phyloP scores from a whole-genome alignment of 1,140 invertebrate genomes.

The Zaprionus lachaisei region DNA sequence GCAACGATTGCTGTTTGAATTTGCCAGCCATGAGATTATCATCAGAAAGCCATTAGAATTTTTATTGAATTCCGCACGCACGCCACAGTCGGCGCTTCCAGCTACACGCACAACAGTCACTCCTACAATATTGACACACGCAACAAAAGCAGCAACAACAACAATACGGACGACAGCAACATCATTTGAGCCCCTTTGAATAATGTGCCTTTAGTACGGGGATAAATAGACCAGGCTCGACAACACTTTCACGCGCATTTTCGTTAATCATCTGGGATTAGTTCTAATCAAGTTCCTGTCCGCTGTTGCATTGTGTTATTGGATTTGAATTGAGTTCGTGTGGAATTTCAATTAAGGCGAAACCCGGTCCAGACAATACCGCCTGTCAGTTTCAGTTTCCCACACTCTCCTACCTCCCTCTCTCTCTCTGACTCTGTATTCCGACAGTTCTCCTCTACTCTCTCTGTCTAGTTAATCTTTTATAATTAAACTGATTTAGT shows the following conservation, averaged over 20 bases:
- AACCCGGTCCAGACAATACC: background rate
- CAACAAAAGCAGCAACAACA: conserved; percentile 25
- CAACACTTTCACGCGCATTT: conserved; percentile 81
- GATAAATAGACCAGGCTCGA: conserved; percentile 38
- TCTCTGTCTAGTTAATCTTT: conserved; percentile 68
- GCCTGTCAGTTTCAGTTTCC: background rate
- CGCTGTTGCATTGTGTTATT: conserved; percentile 66
- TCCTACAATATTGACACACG: conserved; percentile 56
- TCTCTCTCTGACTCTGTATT: background rate
- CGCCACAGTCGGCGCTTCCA: conserved; percentile 42
- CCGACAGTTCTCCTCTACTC: too few species aligned
- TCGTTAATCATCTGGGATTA: conserved; percentile 80
- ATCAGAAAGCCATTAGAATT: conserved; percentile 83
- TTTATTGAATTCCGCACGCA: conserved; percentile 82
- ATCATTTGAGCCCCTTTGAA: conserved; percentile 62
- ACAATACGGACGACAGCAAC: conserved; percentile 4
- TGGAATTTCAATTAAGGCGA: conserved; percentile 75
- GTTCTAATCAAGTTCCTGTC: conserved; percentile 72
- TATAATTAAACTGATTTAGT: conserved; percentile 80
- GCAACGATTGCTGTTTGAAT: conserved; percentile 75
- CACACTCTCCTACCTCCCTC: too few species aligned
- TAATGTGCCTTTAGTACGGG: conserved; percentile 59
- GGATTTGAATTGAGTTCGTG: conserved; percentile 73
- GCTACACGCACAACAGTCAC: conserved; percentile 40
- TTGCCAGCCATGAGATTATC: conserved; percentile 79